phyloP scores from a whole-genome alignment of 2,797 vertebrate species.

The Tamandua tetradactyla region DNA sequence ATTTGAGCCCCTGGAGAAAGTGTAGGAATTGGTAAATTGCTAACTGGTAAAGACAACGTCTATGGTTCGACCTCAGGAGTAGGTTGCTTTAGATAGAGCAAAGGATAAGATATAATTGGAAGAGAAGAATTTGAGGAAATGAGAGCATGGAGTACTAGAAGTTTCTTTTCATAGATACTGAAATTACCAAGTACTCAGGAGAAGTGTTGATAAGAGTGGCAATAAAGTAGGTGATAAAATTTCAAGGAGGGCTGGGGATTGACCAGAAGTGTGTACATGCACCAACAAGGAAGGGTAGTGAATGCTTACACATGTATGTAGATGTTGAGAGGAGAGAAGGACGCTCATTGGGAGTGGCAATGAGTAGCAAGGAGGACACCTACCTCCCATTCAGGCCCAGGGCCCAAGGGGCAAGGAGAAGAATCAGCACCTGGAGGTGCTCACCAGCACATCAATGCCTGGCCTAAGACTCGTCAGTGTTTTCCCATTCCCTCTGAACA shows the following conservation, averaged over 20 bases:
- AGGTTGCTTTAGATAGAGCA: neutral
- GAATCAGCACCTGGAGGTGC: too few species aligned
- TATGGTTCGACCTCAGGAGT: neutral
- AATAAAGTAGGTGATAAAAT: neutral
- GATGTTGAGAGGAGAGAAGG: neutral
- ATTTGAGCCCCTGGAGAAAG: neutral
- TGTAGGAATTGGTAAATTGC: neutral
- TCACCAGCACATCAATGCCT: neutral
- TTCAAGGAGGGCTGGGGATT: neutral
- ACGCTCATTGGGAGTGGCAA: neutral
- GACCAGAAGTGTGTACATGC: neutral
- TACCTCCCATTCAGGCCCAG: neutral
- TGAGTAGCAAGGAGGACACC: neutral
- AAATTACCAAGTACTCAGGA: neutral
- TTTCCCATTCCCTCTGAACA: neutral
- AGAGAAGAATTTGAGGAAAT: neutral
- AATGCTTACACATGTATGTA: rapidly evolving
- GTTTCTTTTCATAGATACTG: neutral
- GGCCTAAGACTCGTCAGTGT: neutral
- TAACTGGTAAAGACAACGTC: neutral
- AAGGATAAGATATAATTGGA: neutral
- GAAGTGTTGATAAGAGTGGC: neutral
- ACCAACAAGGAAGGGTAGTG: neutral
- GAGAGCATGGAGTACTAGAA: neutral
- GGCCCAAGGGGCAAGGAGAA: neutral